Conservation (phyloP, 2,797 vertebrate species). For the Eulemur mongoz region DNA sequence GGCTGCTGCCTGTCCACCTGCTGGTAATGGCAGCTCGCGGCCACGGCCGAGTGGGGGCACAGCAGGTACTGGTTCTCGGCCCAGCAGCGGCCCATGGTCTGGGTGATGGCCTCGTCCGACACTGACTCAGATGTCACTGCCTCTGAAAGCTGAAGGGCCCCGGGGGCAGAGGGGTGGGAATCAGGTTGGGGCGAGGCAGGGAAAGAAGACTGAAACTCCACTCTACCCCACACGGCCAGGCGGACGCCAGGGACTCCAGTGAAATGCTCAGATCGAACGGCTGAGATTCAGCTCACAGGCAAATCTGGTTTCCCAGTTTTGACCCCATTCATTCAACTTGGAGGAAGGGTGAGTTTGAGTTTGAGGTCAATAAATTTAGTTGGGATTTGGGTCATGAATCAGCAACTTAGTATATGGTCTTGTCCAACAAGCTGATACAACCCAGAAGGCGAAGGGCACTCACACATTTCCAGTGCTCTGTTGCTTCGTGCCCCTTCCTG, state of each 20-base stretch:
- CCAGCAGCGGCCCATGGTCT: slow-evolving; percentile 92
- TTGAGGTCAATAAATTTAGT: background rate
- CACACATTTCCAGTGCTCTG: background rate
- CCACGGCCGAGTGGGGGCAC: slow-evolving; percentile 95
- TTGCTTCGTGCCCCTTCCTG: background rate
- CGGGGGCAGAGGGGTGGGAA: background rate
- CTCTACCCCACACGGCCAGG: fast-evolving
- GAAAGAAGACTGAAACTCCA: background rate
- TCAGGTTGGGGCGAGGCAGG: background rate
- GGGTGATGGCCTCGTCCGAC: slow-evolving; percentile 88
- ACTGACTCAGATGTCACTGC: slow-evolving; percentile 85
- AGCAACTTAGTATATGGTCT: background rate
- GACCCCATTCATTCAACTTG: background rate
- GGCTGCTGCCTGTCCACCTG: slow-evolving; percentile 8
- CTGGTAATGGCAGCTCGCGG: slow-evolving; percentile 91
- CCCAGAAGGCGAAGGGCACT: background rate
- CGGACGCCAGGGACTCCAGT: background rate
- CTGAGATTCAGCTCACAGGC: background rate
- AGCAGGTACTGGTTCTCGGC: slow-evolving; percentile 92
- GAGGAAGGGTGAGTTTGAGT: background rate
- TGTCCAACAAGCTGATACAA: background rate
- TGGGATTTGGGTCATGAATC: background rate
- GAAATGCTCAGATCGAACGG: background rate
- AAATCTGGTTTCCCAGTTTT: background rate
- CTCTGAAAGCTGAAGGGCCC: slow-evolving; percentile 83